Evolutionary conservation across 2,113 vertebrate genomes (phyloP).

Genomic region (Ceyx melanurus): DNA sequence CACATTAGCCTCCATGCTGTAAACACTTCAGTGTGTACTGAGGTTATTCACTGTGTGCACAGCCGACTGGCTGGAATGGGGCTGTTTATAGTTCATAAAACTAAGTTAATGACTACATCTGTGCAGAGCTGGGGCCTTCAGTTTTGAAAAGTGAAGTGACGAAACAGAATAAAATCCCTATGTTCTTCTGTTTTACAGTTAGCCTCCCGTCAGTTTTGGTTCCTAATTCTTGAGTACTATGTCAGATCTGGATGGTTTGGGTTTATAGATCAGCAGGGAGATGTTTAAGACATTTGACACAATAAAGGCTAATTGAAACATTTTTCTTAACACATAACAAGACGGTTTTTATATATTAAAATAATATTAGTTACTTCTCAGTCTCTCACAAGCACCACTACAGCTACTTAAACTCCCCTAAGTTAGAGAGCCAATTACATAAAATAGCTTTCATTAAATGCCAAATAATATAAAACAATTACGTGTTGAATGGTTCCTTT

Average conservation of each 20-base stretch:
- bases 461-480: background rate
- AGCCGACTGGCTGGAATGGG: background rate
- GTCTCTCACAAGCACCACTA: background rate
- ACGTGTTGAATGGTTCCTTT: background rate
- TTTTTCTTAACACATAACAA: background rate
- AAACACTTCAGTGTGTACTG: background rate
- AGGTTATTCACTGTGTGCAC: background rate
- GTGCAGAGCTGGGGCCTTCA: background rate
- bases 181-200: background rate
- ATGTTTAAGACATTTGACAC: conserved; percentile 5
- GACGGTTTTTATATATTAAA: background rate
- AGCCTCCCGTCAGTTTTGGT: background rate
- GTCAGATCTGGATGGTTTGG: background rate
- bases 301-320: background rate
- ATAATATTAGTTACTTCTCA: background rate
- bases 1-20: background rate
- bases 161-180: background rate
- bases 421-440: background rate
- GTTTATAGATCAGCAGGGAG: conserved; percentile 37
- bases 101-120: conserved; percentile 17
- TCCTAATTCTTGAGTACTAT: background rate
- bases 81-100: conserved; percentile 36
- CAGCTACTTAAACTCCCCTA: background rate
- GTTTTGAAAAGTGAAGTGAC: background rate
- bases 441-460: background rate